Conservation (phyloP, 2,113 vertebrate genomes). For the Anoplopoma fimbria region DNA sequence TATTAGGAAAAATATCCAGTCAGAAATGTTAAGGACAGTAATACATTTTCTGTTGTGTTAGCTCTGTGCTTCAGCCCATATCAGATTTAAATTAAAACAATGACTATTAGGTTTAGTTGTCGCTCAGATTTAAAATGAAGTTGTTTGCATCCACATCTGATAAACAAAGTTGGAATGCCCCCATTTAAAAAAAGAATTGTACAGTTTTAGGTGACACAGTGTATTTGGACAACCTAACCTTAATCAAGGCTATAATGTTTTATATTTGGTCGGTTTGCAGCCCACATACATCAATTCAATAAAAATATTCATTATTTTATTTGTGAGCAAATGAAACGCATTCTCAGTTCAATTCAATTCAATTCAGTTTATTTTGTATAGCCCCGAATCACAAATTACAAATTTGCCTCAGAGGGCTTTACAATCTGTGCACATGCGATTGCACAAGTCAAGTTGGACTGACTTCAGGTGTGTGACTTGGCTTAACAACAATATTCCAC, state of each 20-base stretch:
- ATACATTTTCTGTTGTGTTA: neutral
- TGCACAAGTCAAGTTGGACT: too few species aligned
- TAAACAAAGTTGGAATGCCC: neutral
- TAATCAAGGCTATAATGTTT: neutral
- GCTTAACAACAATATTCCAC: slow-evolving; percentile 14
- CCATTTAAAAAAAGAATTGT: neutral
- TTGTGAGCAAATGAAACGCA: slow-evolving; percentile 22
- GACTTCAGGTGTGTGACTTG: slow-evolving; percentile 18
- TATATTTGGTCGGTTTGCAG: neutral
- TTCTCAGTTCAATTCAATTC: too few species aligned
- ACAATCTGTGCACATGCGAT: too few species aligned
- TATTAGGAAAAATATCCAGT: neutral
- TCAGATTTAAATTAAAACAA: neutral
- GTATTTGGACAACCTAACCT: neutral
- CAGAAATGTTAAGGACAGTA: neutral
- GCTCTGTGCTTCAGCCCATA: neutral
- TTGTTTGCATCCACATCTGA: neutral
- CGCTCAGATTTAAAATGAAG: neutral
- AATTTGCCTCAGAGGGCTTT: too few species aligned
- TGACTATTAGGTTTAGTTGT: neutral
- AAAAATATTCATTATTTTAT: too few species aligned
- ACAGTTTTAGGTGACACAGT: neutral
- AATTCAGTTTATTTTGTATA: too few species aligned
- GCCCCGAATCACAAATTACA: too few species aligned
- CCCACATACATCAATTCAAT: neutral